Evolutionary conservation across 1,140 invertebrate species (phyloP), one percentile per base, ranked within the genome.

Genomic region (Drosophila eugracilis): DNA sequence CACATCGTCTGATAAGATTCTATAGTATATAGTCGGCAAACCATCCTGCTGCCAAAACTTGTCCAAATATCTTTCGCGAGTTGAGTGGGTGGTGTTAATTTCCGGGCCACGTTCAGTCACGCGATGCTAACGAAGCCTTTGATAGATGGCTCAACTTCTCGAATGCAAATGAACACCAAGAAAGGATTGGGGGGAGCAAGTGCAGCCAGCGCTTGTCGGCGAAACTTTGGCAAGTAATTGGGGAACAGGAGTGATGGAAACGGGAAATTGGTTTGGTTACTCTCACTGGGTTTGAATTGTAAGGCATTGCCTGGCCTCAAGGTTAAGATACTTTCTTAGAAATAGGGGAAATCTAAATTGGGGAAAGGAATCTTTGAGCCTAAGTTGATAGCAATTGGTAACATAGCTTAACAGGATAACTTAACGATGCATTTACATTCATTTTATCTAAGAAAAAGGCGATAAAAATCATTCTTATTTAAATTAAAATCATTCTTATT

Each of bases 121-220:
- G 81, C 81, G 74, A 86, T 86, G 74, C 81, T 86, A 88, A 86
- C 83, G 53, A 81, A 81, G 83, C 50, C 30, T 62, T 66, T 69
- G 81, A 86, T 81, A 75, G 81, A 86, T 79, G 50, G 53, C 28
- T 53, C 52, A 37, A 60, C 45, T 73, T 60, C 59, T 37, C 22
- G 52, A 65, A 57, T 66, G 45, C 37, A 74, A 75, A 74, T 66
- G 72, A 52, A 66, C 32, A 19, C 60, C 60, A 36, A 17, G 6
- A 14, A 10, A 5, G 4, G 15, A 15, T n/a, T n/a, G n/a, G 5
- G 44, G 5, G 19, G 17, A 14, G 24, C 52, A 34, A 54, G 52
- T 67, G 65, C 60, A 75, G 37, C 32, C 42, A 58, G 55, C 58
- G 48, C 7, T 53, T 76, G 81, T 78, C 77, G 37, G 55, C 67